Evolutionary conservation across 2,797 vertebrate species (phyloP), one percentile per base, ranked within the genome.

Genomic region (Jordanella pulchra): DNA sequence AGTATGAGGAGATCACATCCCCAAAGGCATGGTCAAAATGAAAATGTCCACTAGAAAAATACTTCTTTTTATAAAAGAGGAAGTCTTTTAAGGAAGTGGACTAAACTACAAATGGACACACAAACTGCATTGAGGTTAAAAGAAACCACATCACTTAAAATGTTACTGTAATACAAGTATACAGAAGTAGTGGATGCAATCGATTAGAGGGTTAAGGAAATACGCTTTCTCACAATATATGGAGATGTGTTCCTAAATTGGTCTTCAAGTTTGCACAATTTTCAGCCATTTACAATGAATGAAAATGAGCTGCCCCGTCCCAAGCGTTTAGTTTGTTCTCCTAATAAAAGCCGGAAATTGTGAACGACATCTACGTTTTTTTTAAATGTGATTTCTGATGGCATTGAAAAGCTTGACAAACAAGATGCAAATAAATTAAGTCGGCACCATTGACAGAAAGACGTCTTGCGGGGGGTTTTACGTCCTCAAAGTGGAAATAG

Each of bases 1-100:
- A 64, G 69, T 71, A 69, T 71, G 39, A 42, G 42, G 65, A 70
- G 23, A 75, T 67, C 30, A 58, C 5, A 63, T 65, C 53, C 11
- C 51, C 65, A 71, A 35, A 14, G 53, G 7, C 23, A 39, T 32
- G 47, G 66, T 44, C 39, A 28, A 55, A 79, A 76, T 63, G 70
- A 73, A 27, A 69, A 53, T 67, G 75, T 65, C 5, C 67, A 25
- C n/a, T 21, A 66, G 30, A 54, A 30, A 48, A 42, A 13, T 15
- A 13, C 23, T 51, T 66, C 39, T 65, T 50, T 60, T 21, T 12
- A 39, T 12, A 44, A 7, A 18, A 32, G 56, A 9, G 47, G 27
- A 66, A 65, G 5, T 2, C 27, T 63, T 68, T 51, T 48, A 27
- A 72, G 63, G 54, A 67, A 61, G 67, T 23, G 50, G 7, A 61